Evolutionary conservation across 2,113 vertebrate species (phyloP).

Genomic region (Merops nubicus): DNA sequence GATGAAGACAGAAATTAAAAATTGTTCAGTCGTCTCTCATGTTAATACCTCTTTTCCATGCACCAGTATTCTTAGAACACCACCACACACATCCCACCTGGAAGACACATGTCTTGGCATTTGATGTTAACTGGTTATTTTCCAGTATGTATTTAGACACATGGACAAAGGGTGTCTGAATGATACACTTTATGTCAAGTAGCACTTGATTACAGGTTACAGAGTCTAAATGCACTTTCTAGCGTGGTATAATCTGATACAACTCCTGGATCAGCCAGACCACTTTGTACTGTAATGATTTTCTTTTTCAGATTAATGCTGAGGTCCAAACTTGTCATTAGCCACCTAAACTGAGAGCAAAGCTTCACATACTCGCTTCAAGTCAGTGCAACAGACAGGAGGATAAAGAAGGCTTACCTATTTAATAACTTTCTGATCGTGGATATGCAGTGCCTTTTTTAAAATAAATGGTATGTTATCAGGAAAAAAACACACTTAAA

Average conservation of each 20-base stretch:
- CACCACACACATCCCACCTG: background rate
- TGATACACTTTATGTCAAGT: background rate
- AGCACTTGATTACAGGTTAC: background rate
- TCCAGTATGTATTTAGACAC: background rate
- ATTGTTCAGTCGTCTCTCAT: background rate
- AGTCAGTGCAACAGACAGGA: background rate
- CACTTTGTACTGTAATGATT: background rate
- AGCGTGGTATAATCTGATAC: background rate
- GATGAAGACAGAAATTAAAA: background rate
- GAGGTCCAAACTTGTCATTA: background rate
- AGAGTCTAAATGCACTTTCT: background rate
- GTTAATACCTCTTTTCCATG: background rate
- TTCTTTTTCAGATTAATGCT: background rate
- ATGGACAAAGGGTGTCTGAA: background rate
- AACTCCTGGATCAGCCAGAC: background rate
- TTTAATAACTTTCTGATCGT: background rate
- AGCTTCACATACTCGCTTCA: background rate
- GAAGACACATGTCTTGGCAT: background rate
- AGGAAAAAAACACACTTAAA: background rate
- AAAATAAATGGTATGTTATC: background rate
- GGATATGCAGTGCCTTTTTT: background rate
- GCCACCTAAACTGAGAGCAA: background rate
- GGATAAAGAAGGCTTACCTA: background rate
- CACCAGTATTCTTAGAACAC: background rate
- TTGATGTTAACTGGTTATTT: background rate